These are phyloP conservation scores for Sebastes taczanowskii DNA, from an alignment of 2,797 vertebrate species.

Conservation along the genomic window DNA sequence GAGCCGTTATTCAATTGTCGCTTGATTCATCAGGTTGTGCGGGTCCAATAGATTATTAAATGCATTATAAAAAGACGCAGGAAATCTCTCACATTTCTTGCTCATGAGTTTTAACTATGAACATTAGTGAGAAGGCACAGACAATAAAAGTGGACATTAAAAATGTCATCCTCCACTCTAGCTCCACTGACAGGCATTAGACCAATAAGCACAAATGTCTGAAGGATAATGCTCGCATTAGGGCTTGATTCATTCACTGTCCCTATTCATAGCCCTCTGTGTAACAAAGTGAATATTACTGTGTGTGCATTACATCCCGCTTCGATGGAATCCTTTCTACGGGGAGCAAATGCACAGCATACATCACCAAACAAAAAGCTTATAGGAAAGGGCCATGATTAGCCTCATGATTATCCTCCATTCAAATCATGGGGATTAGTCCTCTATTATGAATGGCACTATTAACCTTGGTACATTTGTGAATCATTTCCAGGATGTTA, in stretches of 20 bases:
- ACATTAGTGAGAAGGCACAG: conserved; percentile 50
- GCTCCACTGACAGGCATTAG: conserved; percentile 67
- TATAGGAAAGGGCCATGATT: conserved; percentile 64
- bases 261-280: conserved; percentile 57
- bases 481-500: conserved; percentile 63
- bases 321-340: conserved; percentile 58
- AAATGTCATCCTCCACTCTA: conserved; percentile 57
- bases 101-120: conserved; percentile 42
- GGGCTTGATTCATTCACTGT: conserved; percentile 65
- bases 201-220: conserved; percentile 67
- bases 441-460: conserved; percentile 58
- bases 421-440: conserved; percentile 63
- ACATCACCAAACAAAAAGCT: conserved; percentile 77
- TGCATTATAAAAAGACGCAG: conserved; percentile 11
- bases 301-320: conserved; percentile 56
- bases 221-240: conserved; percentile 75
- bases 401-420: conserved; percentile 63
- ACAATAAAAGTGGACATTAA: conserved; percentile 66
- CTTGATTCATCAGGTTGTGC: conserved; percentile 37
- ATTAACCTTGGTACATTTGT: conserved; percentile 73
- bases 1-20: conserved; percentile 36
- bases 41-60: conserved; percentile 27
- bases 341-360: conserved; percentile 65
- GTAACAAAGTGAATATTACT: conserved; percentile 68
- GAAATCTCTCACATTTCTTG: conserved; percentile 27